Evolutionary conservation across 1,140 invertebrate species (phyloP).

Genomic region (Samia ricini): DNA sequence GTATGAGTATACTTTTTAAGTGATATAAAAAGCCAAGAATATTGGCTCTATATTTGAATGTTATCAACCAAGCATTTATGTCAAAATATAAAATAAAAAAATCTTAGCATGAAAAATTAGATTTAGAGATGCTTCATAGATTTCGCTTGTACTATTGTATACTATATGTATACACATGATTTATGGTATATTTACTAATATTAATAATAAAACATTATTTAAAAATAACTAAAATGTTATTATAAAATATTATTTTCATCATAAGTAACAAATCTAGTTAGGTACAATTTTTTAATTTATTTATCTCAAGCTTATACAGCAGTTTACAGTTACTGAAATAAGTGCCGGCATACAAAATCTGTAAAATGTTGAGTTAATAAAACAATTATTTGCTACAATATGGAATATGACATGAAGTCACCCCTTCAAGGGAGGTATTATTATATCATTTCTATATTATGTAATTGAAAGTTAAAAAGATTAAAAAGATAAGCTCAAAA

Average conservation of each 20-base stretch:
- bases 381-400: background rate
- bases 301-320: background rate
- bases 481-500: background rate
- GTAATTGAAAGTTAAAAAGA: background rate
- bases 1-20: too few relatives aligned
- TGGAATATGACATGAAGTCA: background rate
- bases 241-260: background rate
- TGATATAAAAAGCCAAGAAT: too few relatives aligned
- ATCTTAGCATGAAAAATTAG: background rate
- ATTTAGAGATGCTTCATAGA: background rate
- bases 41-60: too few relatives aligned
- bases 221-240: background rate
- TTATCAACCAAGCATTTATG: too few relatives aligned
- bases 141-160: background rate
- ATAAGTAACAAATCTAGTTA: background rate
- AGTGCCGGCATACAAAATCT: background rate
- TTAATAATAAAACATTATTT: slow-evolving; percentile 1
- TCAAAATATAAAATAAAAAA: too few relatives aligned
- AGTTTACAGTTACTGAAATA: background rate
- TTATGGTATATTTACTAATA: background rate
- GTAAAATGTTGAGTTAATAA: background rate
- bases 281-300: background rate
- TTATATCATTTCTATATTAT: background rate
- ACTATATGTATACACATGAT: too few relatives aligned
- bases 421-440: background rate